Percentiles rank a stretch among this genome's conserved stretches.
Conservation (phyloP, 2,797 vertebrate genomes). For the Neoniphon sammara region DNA sequence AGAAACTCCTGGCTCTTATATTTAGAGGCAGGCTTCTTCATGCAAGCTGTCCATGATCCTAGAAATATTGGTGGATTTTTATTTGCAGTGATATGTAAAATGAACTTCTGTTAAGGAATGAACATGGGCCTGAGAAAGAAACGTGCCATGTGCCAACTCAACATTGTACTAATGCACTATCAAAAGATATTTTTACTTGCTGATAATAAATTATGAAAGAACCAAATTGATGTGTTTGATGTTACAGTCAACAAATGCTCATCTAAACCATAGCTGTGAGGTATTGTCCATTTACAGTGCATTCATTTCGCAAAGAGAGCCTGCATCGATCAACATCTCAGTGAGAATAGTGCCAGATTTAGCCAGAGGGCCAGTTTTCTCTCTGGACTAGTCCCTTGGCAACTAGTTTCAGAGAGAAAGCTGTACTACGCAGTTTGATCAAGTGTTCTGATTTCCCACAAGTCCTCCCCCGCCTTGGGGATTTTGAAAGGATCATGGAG, state of each 20-base stretch:
- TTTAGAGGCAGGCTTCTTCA: neutral
- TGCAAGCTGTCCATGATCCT: neutral
- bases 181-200: conserved; percentile 71
- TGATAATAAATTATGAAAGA: conserved; percentile 66
- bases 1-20: neutral
- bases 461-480: neutral
- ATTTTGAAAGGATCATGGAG: too few relatives aligned
- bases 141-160: conserved; percentile 71
- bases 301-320: neutral
- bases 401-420: neutral
- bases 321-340: neutral
- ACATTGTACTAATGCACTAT: conserved; percentile 77
- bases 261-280: neutral
- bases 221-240: conserved; percentile 16
- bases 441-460: neutral
- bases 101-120: conserved; percentile 11
- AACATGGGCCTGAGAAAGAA: conserved; percentile 23
- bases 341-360: neutral
- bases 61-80: neutral
- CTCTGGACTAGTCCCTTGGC: neutral
- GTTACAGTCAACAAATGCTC: neutral
- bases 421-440: neutral
- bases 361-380: neutral
- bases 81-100: neutral
- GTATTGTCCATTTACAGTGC: neutral